Evolutionary conservation across 2,797 vertebrate genomes (phyloP), one percentile per base, ranked within the genome.

Genomic region (Myiotriccus ornatus): DNA sequence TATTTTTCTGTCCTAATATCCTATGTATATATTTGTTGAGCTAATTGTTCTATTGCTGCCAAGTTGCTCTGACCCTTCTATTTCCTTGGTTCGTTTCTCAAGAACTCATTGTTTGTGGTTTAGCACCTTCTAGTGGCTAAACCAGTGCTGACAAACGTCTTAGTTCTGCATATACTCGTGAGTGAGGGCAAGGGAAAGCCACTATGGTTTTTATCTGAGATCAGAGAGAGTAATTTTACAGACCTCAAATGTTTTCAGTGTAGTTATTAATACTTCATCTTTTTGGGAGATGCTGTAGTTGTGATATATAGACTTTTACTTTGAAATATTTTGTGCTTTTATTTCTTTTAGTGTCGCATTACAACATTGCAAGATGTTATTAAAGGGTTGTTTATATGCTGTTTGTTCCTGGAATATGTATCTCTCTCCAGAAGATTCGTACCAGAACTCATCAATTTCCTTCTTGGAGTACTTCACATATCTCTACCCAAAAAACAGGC

Each of bases 401-500:
- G 98, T 91, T 90, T 99, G 90, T 98, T 98, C 5, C 92, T 99
- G 97, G 99, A 99, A 94, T 99, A 98, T 13, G 94, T 99, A 55
- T 98, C 98, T 7, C 96, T 99, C 63, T 99, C 99, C 5, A 98
- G 95, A 97, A 98, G 99, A 95, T 98, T 99, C 92, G 65, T 99
- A 43, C 99, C 99, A 1, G 99, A 99, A 93, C 98, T 99, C 35
- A 49, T 99, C 24, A 99, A 98, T 96, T 99, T 99, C 93, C 98
- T 99, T 53, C 82, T 98, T 32, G 99, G 99, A 70, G 89, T 98
- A 28, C 98, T 99, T 14, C 98, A 99, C 70, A 87, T 99, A 46
- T 98, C 99, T 1, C 96, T 98, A 35, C 98, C 98, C 19, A 97
- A 97, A 93, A 98, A 97, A 62, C 90, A 62, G 11, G 73, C 91